A percentile compares a stretch with the other conserved stretches of the same genome.
Evolutionary conservation across 2,888 invertebrate species (phyloP).

Genomic region (Alloplasta piceator): DNA sequence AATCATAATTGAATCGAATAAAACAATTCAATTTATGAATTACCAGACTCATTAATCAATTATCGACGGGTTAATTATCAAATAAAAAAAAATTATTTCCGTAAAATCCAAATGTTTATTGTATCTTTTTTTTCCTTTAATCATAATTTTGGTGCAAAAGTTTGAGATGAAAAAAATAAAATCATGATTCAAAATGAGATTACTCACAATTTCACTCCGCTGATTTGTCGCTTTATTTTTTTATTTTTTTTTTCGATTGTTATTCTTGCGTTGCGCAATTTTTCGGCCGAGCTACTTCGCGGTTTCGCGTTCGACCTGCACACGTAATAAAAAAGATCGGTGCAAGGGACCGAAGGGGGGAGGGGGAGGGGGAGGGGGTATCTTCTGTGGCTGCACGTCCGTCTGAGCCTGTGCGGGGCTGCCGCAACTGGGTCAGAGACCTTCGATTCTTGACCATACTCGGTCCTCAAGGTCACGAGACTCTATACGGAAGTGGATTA

Average conservation of each 20-base stretch:
- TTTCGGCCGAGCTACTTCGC: constrained; percentile 26
- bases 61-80: neutral
- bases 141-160: no score
- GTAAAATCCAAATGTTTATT: no score
- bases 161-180: no score
- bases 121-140: no score
- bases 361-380: constrained; percentile 8
- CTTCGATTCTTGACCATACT: constrained; percentile 75
- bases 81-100: no score
- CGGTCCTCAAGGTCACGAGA: constrained; percentile 73
- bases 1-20: no score
- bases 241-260: constrained; percentile 11
- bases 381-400: constrained; percentile 23
- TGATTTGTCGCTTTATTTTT: neutral
- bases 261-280: constrained; percentile 41
- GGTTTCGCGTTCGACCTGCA: constrained; percentile 37
- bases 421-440: constrained; percentile 75
- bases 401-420: constrained; percentile 24
- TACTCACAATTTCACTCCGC: neutral
- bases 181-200: no score
- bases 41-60: no score
- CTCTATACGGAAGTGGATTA: constrained; percentile 75
- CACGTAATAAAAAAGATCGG: neutral
- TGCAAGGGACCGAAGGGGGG: no score
- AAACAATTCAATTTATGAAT: no score